A percentile compares a stretch with the other conserved stretches of the same genome.
Evolutionary conservation across 53 echinoderm and acorn worm genomes (phyloP).

Genomic region (Zoroaster sp.): DNA sequence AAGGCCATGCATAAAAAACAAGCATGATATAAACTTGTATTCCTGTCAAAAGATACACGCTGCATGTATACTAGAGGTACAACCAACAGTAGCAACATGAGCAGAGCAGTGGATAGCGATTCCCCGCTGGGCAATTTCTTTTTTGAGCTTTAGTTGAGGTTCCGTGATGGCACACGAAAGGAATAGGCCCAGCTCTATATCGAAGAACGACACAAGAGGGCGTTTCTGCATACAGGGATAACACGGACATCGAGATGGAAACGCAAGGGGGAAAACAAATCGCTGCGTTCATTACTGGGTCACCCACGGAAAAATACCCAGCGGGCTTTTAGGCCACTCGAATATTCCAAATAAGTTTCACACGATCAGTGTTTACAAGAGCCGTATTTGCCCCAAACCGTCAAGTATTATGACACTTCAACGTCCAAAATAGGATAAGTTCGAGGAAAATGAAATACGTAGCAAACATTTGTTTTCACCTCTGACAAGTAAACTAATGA

Average conservation of each 20-base stretch:
- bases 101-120: background rate
- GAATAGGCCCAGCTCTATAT: background rate
- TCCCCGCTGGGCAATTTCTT: background rate
- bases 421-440: background rate
- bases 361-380: background rate
- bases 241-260: background rate
- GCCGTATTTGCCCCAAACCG: conserved; percentile 3
- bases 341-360: conserved; percentile 2
- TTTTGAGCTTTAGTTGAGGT: background rate
- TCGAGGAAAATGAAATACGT: background rate
- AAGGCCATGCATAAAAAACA: conserved; percentile 21
- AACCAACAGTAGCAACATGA: background rate
- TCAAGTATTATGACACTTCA: background rate
- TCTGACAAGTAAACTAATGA: conserved; percentile 12
- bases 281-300: conserved; percentile 9
- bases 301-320: background rate
- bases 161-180: background rate
- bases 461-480: background rate
- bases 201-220: background rate
- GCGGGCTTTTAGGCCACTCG: background rate
- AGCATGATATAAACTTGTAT: conserved; percentile 23
- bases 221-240: background rate
- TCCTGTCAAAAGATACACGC: background rate
- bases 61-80: background rate
- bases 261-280: background rate